Evolutionary conservation across 2,888 invertebrate species (phyloP).

Genomic region (Pyrrhia umbra): DNA sequence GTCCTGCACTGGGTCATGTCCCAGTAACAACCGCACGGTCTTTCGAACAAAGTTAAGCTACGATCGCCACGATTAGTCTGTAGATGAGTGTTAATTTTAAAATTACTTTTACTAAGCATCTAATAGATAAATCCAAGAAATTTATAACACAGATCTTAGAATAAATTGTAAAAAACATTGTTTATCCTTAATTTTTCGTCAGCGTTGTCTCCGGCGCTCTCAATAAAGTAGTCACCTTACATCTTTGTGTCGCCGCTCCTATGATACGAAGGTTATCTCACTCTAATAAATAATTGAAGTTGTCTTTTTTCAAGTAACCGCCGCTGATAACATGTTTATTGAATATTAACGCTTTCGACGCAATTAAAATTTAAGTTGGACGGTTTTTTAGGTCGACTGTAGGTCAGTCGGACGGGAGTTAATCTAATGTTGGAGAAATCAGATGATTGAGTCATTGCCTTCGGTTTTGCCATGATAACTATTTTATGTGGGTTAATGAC

Average conservation of each 20-base stretch:
- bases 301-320: conserved; percentile 78
- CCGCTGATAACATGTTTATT: conserved; percentile 82
- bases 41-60: too few species aligned
- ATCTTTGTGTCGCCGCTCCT: conserved; percentile 54
- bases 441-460: conserved; percentile 46
- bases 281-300: conserved; percentile 78
- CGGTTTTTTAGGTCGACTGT: conserved; percentile 66
- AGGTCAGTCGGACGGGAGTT: conserved; percentile 60
- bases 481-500: conserved; percentile 13
- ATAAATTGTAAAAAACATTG: neutral
- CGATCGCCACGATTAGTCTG: too few species aligned
- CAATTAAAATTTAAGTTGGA: conserved; percentile 78
- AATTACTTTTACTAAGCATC: too few species aligned
- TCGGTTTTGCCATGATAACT: conserved; percentile 14
- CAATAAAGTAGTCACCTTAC: conserved; percentile 19
- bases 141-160: too few species aligned
- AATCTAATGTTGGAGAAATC: conserved; percentile 36
- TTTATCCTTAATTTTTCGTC: neutral
- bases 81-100: too few species aligned
- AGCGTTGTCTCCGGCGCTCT: neutral
- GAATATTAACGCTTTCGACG: conserved; percentile 84
- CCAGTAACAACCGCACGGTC: too few species aligned
- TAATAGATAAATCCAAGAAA: too few species aligned
- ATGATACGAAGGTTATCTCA: conserved; percentile 77
- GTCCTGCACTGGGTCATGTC: too few species aligned